Base-by-base conservation (phyloP, 2,113 vertebrate genomes). In the Oostethus manadensis region DNA sequence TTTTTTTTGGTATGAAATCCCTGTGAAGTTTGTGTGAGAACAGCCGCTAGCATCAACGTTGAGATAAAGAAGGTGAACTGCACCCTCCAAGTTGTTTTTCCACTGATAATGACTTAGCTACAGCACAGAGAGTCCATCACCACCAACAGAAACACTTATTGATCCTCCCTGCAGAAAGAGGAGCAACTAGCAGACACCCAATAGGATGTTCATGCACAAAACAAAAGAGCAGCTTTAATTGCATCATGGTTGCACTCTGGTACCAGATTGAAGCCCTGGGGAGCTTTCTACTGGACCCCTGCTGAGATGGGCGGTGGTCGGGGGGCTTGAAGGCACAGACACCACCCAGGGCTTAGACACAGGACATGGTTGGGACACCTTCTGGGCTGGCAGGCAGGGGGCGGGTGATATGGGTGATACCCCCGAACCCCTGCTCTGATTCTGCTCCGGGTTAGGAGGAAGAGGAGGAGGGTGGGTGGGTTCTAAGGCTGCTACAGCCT, bases 401-500 rank as follows among this genome's bases (percentile, higher is more conserved):
- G 29, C n/a, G 29, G 17, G 29, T 13, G 51, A 71, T 70, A 63
- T 16, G 61, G 59, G 18, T 76, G 79, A 72, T 76, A 68, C 65
- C 64, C 58, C 23, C 61, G 77, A 77, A 88, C 80, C 87, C 80
- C 85, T 87, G 84, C 67, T 71, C 72, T 66, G 79, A 59, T 79
- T 76, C 46, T 68, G 79, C 88, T 84, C 76, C 71, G 56, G 85
- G 85, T 79, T 72, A 80, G 48, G 51, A 64, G 71, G 8, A 51
- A 51, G 50, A 26, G 23, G 14, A 21, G 23, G 1, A 3, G n/a
- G 26, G 2, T 49, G 64, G 80, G 66, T n/a, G 70, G 75, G 54
- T 58, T 59, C 35, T 66, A n/a, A 33, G 26, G 17, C 56, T 57
- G 18, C 55, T 56, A 64, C 62, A 62, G 33, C 72, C 77, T 77